Conservation (phyloP, 1,140 invertebrate genomes). For the Acromyrmex heyeri region DNA sequence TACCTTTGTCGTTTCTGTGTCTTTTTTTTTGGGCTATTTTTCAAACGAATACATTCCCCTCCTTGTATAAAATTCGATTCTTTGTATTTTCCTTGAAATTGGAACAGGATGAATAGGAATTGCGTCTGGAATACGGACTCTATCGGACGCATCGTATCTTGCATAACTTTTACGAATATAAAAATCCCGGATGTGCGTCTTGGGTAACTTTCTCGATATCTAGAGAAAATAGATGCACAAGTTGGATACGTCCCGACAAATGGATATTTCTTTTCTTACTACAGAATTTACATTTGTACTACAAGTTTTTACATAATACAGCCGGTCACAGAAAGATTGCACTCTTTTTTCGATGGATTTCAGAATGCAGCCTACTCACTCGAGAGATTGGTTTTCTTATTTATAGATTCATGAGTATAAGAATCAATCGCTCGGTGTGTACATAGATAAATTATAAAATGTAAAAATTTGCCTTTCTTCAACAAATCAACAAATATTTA, state of each 20-base stretch:
- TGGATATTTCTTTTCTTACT: background rate
- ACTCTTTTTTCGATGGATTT: too few species aligned
- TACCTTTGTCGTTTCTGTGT: background rate
- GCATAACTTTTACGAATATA: slow-evolving; percentile 27
- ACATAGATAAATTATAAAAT: background rate
- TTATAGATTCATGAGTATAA: too few species aligned
- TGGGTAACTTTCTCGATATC: slow-evolving; percentile 46
- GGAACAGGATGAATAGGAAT: background rate
- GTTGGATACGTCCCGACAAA: background rate
- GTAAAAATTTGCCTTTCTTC: background rate
- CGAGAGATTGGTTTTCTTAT: too few species aligned
- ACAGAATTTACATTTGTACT: background rate
- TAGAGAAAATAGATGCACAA: slow-evolving; percentile 4
- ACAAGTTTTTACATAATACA: background rate
- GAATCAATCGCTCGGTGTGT: too few species aligned
- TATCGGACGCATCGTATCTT: background rate
- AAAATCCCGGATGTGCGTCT: slow-evolving; percentile 6
- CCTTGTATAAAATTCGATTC: background rate
- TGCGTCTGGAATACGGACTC: background rate
- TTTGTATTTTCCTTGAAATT: background rate
- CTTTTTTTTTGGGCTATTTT: background rate
- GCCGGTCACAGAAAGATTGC: too few species aligned
- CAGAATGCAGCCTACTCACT: too few species aligned
- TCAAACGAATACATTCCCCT: background rate
- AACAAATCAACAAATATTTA: background rate